Base-by-base conservation (phyloP, 2,888 invertebrate genomes). In the Eristalis arbustorum region DNA sequence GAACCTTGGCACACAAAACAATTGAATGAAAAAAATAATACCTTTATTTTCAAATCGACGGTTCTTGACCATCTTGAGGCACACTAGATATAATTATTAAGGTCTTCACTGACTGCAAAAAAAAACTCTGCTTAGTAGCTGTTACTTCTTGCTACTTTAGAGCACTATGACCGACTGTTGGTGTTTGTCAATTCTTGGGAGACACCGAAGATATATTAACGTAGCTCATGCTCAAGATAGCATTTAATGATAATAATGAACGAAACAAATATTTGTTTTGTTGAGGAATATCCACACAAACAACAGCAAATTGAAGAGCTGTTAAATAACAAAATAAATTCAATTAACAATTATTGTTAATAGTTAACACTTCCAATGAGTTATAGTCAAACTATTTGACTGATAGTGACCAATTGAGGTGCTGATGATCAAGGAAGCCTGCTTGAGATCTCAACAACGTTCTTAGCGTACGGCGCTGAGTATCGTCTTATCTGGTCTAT, bases 21-120 rank as follows among this genome's bases (percentile, higher is more conserved):
- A 22, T 49, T 69, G 4, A 1, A n/a, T n/a, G n/a, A n/a, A 62
- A 67, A 61, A 67, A 56, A 85, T 18, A 49, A 8, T 89, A 91
- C 91, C 91, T 90, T 89, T 88, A 66, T 89, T 88, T 59, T 91
- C 91, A 74, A 89, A 91, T 57, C 92, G 90, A 75, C 92, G 91
- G 90, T 92, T 92, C 82, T 91, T 92, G 28, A 89, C 90, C 90
- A 91, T 91, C 56, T 88, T 89, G 25, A 49, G 23, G 8, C 18
- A 31, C 49, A 18, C 49, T 42, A 6, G 14, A n/a, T 42, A 42
- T 61, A 11, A n/a, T n/a, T 62, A 4, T 49, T 10, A 56, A 23
- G 28, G 22, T 22, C 5, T 22, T 49, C 22, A 23, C 57, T 4
- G 18, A 5, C 28, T 49, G 18, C 11, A 3, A 28, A 37, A 28